Evolutionary conservation across 2,888 invertebrate species (phyloP).

Genomic region (Tethea ocularis): DNA sequence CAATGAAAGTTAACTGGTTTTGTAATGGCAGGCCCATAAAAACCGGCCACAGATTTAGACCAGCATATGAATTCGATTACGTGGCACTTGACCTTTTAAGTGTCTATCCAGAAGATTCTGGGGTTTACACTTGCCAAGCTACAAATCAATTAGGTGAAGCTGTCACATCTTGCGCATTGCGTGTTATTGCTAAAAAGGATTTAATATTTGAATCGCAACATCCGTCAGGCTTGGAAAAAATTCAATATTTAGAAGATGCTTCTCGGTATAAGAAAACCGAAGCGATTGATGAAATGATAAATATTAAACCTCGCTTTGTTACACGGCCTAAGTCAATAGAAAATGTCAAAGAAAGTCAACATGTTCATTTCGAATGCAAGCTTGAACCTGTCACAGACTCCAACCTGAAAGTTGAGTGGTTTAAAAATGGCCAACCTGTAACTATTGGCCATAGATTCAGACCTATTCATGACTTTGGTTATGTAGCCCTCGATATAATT

Average conservation of each 20-base stretch:
- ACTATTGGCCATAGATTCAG: constrained; percentile 97
- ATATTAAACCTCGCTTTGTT: constrained; percentile 92
- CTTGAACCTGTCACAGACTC: constrained; percentile 98
- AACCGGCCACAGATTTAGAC: constrained; percentile 96
- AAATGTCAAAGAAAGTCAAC: constrained; percentile 93
- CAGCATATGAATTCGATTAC: constrained; percentile 98
- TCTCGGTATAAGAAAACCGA: constrained; percentile 93
- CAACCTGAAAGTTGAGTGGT: constrained; percentile 98
- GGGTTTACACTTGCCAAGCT: constrained; percentile 97
- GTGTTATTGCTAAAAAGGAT: constrained; percentile 95
- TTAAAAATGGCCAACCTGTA: constrained; percentile 96
- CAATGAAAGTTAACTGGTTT: constrained; percentile 98
- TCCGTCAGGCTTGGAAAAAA: constrained; percentile 95
- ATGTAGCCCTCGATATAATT: constrained; percentile 98
- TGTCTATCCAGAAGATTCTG: constrained; percentile 98
- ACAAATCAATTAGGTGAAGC: constrained; percentile 97
- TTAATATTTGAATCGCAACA: constrained; percentile 94
- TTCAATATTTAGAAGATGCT: constrained; percentile 94
- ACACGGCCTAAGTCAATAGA: constrained; percentile 94
- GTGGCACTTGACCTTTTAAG: constrained; percentile 97
- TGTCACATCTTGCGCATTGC: constrained; percentile 95
- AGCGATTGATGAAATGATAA: constrained; percentile 92
- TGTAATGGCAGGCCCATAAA: constrained; percentile 96
- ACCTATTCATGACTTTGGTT: constrained; percentile 99
- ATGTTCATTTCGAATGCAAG: constrained; percentile 99